Percentiles rank a stretch among this genome's conserved stretches.
Conservation (phyloP, 2,113 vertebrate species). For the Nothocercus julius region DNA sequence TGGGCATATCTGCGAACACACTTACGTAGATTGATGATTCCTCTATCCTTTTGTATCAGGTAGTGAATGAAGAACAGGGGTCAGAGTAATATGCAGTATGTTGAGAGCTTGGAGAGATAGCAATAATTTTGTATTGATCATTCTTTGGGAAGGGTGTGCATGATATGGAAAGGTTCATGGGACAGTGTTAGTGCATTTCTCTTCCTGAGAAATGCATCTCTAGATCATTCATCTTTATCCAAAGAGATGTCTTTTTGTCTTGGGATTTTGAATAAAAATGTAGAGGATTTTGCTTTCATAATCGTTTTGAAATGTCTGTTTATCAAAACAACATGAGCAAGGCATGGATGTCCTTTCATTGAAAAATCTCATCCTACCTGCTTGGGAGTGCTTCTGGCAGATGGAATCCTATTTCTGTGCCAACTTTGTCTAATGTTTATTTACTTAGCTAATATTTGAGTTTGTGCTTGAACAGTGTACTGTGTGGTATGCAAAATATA, state of each 20-base stretch:
- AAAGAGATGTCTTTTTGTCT: not conserved
- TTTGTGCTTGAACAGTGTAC: not conserved
- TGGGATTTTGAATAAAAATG: not conserved
- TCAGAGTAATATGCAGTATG: not conserved
- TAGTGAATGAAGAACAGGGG: slow-evolving; percentile 8
- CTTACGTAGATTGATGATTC: slow-evolving; percentile 37
- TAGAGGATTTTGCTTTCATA: slow-evolving; percentile 9
- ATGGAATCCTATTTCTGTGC: not conserved
- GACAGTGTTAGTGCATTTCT: not conserved
- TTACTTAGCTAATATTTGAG: not conserved
- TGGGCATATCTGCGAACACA: not conserved
- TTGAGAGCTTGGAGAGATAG: slow-evolving; percentile 31
- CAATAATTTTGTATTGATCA: not conserved
- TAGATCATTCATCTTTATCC: not conserved
- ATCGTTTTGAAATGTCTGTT: not conserved
- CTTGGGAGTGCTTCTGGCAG: not conserved
- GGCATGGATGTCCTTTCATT: not conserved
- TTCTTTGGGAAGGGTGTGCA: not conserved
- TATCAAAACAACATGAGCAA: not conserved
- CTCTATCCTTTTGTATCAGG: slow-evolving; percentile 25
- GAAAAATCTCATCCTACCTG: not conserved
- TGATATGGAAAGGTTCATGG: not conserved
- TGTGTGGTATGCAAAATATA: not conserved
- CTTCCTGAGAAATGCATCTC: not conserved
- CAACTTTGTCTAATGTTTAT: not conserved